Base-by-base conservation (phyloP, 2,888 invertebrate genomes). In the Pyrrhia umbra region DNA sequence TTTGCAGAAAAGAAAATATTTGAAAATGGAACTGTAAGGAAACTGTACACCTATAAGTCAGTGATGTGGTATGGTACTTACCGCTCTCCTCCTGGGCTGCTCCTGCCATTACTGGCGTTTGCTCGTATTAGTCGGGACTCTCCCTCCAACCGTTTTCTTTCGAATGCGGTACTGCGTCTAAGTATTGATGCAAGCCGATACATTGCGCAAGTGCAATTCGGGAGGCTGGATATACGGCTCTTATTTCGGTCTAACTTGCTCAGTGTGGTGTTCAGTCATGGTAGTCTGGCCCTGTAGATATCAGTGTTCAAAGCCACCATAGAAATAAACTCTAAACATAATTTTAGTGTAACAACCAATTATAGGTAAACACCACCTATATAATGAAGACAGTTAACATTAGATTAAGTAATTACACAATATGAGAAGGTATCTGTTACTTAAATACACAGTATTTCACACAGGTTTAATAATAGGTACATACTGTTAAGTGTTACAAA, bases 191-290 rank as follows among this genome's bases (percentile, higher is more conserved):
- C 64, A 49, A 42, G n/a, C 20, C 37, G 9, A 21, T 16, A 13
- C n/a, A 55, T 18, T 23, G 56, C 68, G 68, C 66, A 68, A 55
- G 50, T 68, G 68, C 68, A 72, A 23, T 50, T 50, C 56, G 46
- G 39, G 21, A 40, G 18, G 15, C 43, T 27, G 25, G 25, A 46
- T 16, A 71, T 46, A 71, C 39, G 49, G 18, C 0, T 1, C 6
- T 37, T 9, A 20, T 13, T 21, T 18, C 27, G 43, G 27, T 6
- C 30, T 25, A 37, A 9, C 39, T 13, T 47, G 69, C 30, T 52
- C n/a, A 13, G 13, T 10, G 15, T 23, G 2, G 20, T 16, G 2
- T 3, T 9, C 23, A 10, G 16, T 21, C 49, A 30, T 5, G 13
- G 5, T 34, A 13, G 16, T 30, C n/a, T n/a, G n/a, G n/a, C n/a